These are phyloP conservation scores for Aspidoscelis tigris DNA, from an alignment of 2,113 vertebrate genomes.

Conservation along the genomic window DNA sequence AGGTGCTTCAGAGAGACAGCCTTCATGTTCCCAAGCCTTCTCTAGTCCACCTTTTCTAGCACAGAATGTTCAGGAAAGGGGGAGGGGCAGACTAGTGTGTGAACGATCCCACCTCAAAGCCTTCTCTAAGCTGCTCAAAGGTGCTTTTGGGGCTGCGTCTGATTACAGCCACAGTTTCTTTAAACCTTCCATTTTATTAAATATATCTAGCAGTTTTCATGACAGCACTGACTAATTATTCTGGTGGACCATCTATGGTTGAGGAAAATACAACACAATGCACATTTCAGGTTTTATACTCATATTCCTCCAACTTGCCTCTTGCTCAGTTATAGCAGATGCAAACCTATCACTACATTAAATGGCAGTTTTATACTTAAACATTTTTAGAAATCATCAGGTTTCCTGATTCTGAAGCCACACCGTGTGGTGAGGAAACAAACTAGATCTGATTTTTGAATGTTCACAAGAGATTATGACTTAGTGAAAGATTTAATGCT, in stretches of 20 bases:
- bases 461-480: slow-evolving; percentile 42
- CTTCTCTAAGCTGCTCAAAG: too few species aligned
- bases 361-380: not conserved
- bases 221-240: not conserved
- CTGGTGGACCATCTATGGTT: not conserved
- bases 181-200: not conserved
- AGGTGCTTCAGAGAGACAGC: too few species aligned
- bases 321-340: not conserved
- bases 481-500: slow-evolving; percentile 50
- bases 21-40: too few species aligned
- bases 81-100: too few species aligned
- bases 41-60: too few species aligned
- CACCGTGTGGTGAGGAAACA: slow-evolving; percentile 19
- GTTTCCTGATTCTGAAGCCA: slow-evolving; percentile 13
- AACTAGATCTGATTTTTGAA: slow-evolving; percentile 39
- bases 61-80: too few species aligned
- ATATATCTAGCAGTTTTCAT: not conserved
- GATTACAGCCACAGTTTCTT: not conserved
- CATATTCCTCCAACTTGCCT: not conserved
- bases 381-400: not conserved
- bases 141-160: too few species aligned
- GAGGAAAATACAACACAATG: too few species aligned
- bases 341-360: not conserved
- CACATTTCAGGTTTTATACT: slow-evolving; percentile 12
- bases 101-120: too few species aligned